phyloP scores from a whole-genome alignment of 2,888 invertebrate genomes.

The Lypha dubia region DNA sequence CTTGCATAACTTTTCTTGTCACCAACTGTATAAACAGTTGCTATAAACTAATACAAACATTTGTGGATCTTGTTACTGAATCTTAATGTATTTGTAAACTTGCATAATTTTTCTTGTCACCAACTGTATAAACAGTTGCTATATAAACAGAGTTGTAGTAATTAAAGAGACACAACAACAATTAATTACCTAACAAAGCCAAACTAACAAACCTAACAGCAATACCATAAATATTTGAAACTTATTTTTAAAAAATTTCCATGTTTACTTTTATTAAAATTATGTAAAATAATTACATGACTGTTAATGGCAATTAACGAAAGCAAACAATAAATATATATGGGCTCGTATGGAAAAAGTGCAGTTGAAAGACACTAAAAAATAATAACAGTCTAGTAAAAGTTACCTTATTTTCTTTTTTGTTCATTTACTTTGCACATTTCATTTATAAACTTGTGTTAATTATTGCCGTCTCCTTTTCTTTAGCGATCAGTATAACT shows the following conservation, averaged over 20 bases:
- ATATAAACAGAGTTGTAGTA: conserved; percentile 33
- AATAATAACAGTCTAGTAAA: conserved; percentile 26
- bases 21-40: conserved; percentile 25
- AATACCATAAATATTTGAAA: conserved; percentile 25
- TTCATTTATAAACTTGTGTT: conserved; percentile 41
- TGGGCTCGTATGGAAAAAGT: too few relatives aligned
- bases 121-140: conserved; percentile 21
- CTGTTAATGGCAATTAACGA: conserved; percentile 4
- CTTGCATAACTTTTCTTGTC: conserved; percentile 6
- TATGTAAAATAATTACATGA: conserved; percentile 53
- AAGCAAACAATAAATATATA: background rate
- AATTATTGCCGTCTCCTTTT: conserved; percentile 49
- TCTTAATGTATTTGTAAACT: too few relatives aligned
- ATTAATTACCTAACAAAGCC: conserved; percentile 20
- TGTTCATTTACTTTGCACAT: background rate
- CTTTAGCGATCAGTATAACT: background rate
- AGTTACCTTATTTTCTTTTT: conserved; percentile 23
- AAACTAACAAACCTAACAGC: background rate
- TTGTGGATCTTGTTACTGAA: too few relatives aligned
- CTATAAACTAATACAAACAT: too few relatives aligned
- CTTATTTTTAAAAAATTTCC: conserved; percentile 30
- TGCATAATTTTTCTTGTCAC: conserved; percentile 8
- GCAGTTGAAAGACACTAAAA: conserved; percentile 7
- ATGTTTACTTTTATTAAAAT: conserved; percentile 55
- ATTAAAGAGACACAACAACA: background rate